Conservation (phyloP, 2,797 vertebrate species). For the Mustela erminea region DNA sequence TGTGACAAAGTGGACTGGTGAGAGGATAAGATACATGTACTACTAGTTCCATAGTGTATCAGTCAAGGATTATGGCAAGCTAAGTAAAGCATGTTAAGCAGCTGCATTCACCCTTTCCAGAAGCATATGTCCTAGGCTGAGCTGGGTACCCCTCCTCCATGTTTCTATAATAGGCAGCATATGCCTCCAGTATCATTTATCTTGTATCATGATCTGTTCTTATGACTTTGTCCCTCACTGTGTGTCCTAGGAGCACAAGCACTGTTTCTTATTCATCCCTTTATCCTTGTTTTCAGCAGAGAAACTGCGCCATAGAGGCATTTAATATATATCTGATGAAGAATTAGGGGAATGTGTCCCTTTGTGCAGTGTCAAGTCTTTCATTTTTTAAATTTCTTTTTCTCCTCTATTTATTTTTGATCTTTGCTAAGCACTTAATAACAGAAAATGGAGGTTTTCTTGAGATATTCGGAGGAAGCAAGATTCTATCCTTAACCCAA, state of each 20-base stretch:
- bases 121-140: not conserved
- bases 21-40: not conserved
- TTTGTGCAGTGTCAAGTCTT: not conserved
- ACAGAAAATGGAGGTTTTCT: constrained; percentile 30
- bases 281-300: not conserved
- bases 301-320: not conserved
- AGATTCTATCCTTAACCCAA: constrained; percentile 37
- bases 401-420: constrained; percentile 20
- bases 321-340: not conserved
- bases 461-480: not conserved
- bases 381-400: not conserved
- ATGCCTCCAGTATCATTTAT: not conserved
- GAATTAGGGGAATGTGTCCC: constrained; percentile 1
- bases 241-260: not conserved
- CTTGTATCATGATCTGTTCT: not conserved
- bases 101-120: not conserved
- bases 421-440: constrained; percentile 51
- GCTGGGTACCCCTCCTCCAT: not conserved
- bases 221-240: not conserved
- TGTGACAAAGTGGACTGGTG: not conserved
- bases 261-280: not conserved
- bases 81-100: not conserved
- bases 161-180: not conserved
- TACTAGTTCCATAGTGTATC: not conserved
- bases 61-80: constrained; percentile 24